Percentiles rank a stretch among this genome's conserved stretches.
Evolutionary conservation across 2,888 invertebrate genomes (phyloP).

Genomic region (Drosophila antonietae): DNA sequence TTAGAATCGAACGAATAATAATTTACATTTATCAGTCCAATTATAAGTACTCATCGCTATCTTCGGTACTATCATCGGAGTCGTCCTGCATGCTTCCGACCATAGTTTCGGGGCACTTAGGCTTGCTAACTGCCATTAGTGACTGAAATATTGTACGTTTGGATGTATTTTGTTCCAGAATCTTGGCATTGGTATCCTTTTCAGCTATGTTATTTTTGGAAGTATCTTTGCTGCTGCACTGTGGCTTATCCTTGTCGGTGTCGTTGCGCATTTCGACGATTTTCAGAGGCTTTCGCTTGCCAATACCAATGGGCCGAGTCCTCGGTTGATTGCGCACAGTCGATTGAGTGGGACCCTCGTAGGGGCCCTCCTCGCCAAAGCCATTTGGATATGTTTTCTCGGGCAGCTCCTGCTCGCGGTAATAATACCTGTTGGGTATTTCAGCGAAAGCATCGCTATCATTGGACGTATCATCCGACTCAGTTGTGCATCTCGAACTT

Average conservation of each 20-base stretch:
- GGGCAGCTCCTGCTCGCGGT: slow-evolving; percentile 48
- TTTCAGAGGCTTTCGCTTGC: slow-evolving; percentile 3
- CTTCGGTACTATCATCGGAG: slow-evolving; percentile 19
- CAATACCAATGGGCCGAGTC: neutral
- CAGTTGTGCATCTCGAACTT: neutral
- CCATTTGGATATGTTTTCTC: slow-evolving; percentile 45
- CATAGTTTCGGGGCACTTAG: slow-evolving; percentile 55
- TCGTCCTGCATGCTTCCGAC: slow-evolving; percentile 39
- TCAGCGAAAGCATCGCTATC: slow-evolving; percentile 46
- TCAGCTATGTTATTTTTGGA: neutral
- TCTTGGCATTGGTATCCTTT: neutral
- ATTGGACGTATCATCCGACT: slow-evolving; percentile 4
- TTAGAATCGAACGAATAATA: neutral
- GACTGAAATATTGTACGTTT: slow-evolving; percentile 24
- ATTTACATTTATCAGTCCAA: slow-evolving; percentile 1
- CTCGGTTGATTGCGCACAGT: neutral
- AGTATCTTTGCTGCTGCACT: neutral
- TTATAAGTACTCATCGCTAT: slow-evolving; percentile 30
- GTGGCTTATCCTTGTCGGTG: slow-evolving; percentile 2
- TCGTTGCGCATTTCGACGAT: slow-evolving; percentile 2
- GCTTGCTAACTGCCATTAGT: slow-evolving; percentile 30
- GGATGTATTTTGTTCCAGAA: neutral
- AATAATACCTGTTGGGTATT: slow-evolving; percentile 63
- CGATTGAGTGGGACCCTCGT: slow-evolving; percentile 4
- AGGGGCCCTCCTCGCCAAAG: slow-evolving; percentile 62